Base-by-base conservation (phyloP, 1,140 invertebrate genomes). In the Proales similis region DNA sequence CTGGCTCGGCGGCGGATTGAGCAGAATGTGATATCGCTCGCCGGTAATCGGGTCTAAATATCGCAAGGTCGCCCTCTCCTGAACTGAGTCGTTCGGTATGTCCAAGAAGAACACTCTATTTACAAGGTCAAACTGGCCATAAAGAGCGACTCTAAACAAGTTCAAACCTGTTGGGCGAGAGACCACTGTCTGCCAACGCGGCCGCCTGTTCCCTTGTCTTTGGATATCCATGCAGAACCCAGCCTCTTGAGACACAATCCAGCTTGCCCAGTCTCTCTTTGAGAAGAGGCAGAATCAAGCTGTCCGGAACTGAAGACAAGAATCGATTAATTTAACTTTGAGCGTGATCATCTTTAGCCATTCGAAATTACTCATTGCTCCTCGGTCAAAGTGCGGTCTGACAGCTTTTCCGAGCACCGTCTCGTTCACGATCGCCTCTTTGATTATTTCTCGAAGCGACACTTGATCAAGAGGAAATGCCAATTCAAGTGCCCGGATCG, bases 51-150 rank as follows among this genome's bases (percentile, higher is more conserved):
- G 74, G 61, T 77, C 75, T 7, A 71, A 70, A 9, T 69, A 67
- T 14, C 70, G 66, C 24, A 70, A 65, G 19, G 72, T 71, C 27
- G 76, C 53, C 26, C 75, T 62, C 65, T 77, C 74, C n/a, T 76
- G 63, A 0, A 74, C 69, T 9, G 70, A 70, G 64, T 76, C 74
- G 60, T 69, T 71, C 7, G 74, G 72, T 26, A 77, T 68, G 63
- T 76, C 71, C 47, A 77, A 65, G 67, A 76, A 76, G 62, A 77
- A 75, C 20, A 75, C 70, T 65, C 74, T 75, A n/a, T n/a, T n/a
- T n/a, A n/a, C n/a, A n/a, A n/a, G n/a, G n/a, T 67, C 24, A 68
- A 67, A 19, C 39, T 26, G 46, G 32, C 42, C 22, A 29, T 27
- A 19, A 14, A 19, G 12, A 62, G n/a, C 32, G 11, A 27, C 14